Conservation (phyloP, 2,113 vertebrate genomes). For the Cinclus mexicanus region DNA sequence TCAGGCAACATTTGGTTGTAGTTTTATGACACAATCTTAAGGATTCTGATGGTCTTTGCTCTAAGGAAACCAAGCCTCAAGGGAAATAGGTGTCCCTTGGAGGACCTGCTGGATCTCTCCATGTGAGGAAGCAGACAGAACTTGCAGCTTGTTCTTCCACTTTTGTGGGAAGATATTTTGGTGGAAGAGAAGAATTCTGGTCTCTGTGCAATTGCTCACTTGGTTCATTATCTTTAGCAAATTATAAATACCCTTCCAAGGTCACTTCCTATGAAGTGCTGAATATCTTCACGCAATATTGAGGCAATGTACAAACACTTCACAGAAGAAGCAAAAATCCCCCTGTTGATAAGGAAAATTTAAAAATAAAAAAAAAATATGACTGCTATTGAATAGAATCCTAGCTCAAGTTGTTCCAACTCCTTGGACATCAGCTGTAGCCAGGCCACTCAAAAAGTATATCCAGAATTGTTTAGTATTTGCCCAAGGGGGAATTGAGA, state of each 20-base stretch:
- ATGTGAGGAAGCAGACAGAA: constrained; percentile 20
- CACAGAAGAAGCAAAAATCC: not conserved
- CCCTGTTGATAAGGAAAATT: not conserved
- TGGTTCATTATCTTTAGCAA: not conserved
- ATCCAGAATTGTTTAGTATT: not conserved
- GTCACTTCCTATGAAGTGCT: not conserved
- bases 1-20: not conserved
- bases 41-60: not conserved
- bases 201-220: constrained; percentile 6
- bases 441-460: not conserved
- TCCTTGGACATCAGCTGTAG: not conserved
- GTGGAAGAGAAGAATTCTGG: not conserved
- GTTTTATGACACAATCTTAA: not conserved
- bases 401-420: not conserved
- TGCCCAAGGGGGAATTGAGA: not conserved
- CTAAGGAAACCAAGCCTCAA: not conserved
- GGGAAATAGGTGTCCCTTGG: not conserved
- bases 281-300: not conserved
- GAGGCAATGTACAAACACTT: not conserved
- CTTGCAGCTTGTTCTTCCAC: constrained; percentile 18
- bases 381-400: not conserved
- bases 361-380: not conserved
- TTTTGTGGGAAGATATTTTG: constrained; percentile 5
- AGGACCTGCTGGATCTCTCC: not conserved
- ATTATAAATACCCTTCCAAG: not conserved